Base-by-base conservation (phyloP, 2,888 invertebrate species). In the Drosophila cracens region DNA sequence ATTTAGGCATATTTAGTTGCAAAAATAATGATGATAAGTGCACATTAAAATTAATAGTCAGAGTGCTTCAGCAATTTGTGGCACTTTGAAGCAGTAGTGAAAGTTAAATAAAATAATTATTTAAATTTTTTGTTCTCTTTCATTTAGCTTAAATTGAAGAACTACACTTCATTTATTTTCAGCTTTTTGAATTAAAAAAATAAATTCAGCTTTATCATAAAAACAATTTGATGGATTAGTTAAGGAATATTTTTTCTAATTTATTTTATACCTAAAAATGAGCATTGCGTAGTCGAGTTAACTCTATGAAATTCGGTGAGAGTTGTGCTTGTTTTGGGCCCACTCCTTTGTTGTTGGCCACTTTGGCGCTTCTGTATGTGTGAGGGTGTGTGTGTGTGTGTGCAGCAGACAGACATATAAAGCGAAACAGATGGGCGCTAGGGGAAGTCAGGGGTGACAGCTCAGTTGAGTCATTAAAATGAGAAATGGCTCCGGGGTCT, bases 381-480 rank as follows among this genome's bases (percentile, higher is more conserved):
- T 34, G 25, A 49, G 36, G 31, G 80, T 52, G 34, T 54, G 46
- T 60, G 58, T 46, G 51, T 57, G 54, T 31, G 34, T 54, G 36
- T 57, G 76, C 57, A 52, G 70, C 79, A 71, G 73, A 69, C 76
- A 68, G 64, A 60, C 46, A 4, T 16, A 8, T 46, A 46, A 65
- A 58, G 70, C 38, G 62, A 65, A 52, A 79, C 67, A 79, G 73
- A 54, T 69, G 54, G 65, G 48, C 48, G 62, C 46, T 51, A 34
- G 53, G 57, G 63, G 27, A 16, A 49, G 43, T 5, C 25, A 38
- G 13, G 7, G 18, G 33, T 13, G 8, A 69, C 67, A 70, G 88
- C 84, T 76, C 75, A 75, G 90, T 85, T 85, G 90, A 85, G 85
- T 85, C 85, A 85, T 85, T 85, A 85, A 85, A 85, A 85, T 85